Conservation (phyloP, 2,113 vertebrate genomes). For the Ceratotherium simum region DNA sequence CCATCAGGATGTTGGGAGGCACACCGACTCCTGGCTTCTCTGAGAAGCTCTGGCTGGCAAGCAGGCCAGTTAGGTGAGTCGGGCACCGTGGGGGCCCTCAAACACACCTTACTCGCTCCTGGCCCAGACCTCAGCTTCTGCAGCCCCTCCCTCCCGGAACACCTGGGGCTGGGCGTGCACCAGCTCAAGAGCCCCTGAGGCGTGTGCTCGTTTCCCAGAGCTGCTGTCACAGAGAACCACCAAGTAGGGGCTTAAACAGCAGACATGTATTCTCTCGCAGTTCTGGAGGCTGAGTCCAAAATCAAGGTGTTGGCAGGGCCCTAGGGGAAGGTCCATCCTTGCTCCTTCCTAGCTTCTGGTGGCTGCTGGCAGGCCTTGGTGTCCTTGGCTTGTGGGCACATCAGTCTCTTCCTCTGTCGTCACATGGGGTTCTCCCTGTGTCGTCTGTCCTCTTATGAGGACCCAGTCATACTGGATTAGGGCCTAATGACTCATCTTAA, state of each 20-base stretch:
- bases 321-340: fast-evolving
- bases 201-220: fast-evolving
- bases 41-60: fast-evolving
- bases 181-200: neutral
- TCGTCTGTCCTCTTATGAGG: neutral
- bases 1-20: neutral
- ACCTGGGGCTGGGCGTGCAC: neutral
- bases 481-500: neutral
- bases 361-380: too few relatives aligned
- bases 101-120: neutral
- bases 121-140: neutral
- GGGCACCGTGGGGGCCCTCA: neutral
- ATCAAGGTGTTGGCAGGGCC: neutral
- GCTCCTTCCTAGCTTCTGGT: neutral
- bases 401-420: neutral
- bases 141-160: neutral
- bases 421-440: fast-evolving
- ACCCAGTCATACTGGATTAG: neutral
- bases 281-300: neutral
- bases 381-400: neutral
- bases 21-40: neutral
- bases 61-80: neutral
- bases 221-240: neutral
- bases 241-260: fast-evolving
- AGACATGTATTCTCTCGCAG: neutral